A percentile compares a stretch with the other conserved stretches of the same genome.
Evolutionary conservation across 2,888 invertebrate species (phyloP).

Genomic region (Pyrrhia umbra): DNA sequence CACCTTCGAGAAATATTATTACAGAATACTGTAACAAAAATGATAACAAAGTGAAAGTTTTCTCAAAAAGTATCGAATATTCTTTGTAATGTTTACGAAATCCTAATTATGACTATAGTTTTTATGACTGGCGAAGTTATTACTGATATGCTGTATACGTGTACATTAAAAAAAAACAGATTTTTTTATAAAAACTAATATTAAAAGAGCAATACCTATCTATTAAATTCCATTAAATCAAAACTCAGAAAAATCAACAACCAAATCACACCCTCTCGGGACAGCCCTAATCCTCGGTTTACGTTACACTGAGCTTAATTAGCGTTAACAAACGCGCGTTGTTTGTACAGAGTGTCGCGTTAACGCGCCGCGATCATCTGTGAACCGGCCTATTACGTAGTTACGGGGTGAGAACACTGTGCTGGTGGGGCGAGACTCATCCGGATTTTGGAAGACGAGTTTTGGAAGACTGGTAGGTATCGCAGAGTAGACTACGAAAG

Average conservation of each 20-base stretch:
- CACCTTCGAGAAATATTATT: too few species aligned
- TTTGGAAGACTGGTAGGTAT: not conserved
- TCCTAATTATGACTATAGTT: not conserved
- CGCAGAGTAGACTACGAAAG: too few species aligned
- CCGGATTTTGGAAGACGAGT: not conserved
- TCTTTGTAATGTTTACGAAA: too few species aligned
- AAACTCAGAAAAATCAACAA: not conserved
- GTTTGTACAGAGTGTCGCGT: conserved; percentile 68
- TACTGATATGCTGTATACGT: conserved; percentile 9
- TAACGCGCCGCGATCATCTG: conserved; percentile 72
- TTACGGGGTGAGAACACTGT: conserved; percentile 9
- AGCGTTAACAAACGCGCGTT: conserved; percentile 76
- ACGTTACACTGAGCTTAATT: conserved; percentile 75
- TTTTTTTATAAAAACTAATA: not conserved
- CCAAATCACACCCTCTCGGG: conserved; percentile 22
- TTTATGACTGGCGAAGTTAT: conserved; percentile 3
- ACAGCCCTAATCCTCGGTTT: conserved; percentile 59
- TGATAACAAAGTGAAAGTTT: conserved; percentile 15
- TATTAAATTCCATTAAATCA: too few species aligned
- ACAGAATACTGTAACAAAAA: not conserved
- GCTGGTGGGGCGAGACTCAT: not conserved
- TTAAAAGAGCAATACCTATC: too few species aligned
- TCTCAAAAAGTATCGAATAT: conserved; percentile 12
- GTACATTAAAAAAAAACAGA: not conserved
- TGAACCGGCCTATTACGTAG: conserved; percentile 62